Base-by-base conservation (phyloP, 2,113 vertebrate genomes). In the Corythoichthys intestinalis region DNA sequence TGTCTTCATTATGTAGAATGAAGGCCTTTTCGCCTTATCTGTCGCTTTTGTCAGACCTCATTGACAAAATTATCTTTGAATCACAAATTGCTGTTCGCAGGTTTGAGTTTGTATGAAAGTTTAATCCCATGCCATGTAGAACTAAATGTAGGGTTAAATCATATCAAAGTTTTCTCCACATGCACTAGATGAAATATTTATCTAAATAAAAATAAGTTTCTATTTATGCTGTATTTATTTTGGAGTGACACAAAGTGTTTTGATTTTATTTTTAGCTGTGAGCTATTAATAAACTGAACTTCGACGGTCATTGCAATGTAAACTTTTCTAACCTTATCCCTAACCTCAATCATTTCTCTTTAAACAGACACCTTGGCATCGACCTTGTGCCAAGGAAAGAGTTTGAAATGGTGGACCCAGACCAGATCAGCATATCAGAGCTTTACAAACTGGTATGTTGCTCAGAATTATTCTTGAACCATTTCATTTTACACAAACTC, bases 301-400 rank as follows among this genome's bases (percentile, higher is more conserved):
- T 2, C 49, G 12, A 50, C 14, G 4, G 49, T 50, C 15, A 5
- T 34, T 64, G 1, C 38, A 69, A 74, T 60, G 34, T 53, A 38
- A 64, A 13, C 28, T 38, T 59, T 38, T 70, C 44, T 54, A 14
- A 39, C 34, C 7, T 63, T 8, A 57, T 64, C 15, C 46, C 15
- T 66, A 8, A 73, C 28, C 46, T 4, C 41, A 4, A 67, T 52
- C 47, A 38, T 6, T 79, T 54, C 3, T 80, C 54, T 76, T 14
- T 71, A 74, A 28, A 35, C 69, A 99, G 97, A 72, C 97, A 98
- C 84, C 90, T 99, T 74, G 96, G 97, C 68, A 88, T 98, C 73
- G 97, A 99, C 87, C 93, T 99, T 67, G 96, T 98, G 67, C 97
- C 97, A 77, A 94, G 97, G 62, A 98, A 98, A 82, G 97, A 99